A percentile compares a stretch with the other conserved stretches of the same genome.
phyloP scores from a whole-genome alignment of 2,113 vertebrate species.

The Mormyrus lacerda region DNA sequence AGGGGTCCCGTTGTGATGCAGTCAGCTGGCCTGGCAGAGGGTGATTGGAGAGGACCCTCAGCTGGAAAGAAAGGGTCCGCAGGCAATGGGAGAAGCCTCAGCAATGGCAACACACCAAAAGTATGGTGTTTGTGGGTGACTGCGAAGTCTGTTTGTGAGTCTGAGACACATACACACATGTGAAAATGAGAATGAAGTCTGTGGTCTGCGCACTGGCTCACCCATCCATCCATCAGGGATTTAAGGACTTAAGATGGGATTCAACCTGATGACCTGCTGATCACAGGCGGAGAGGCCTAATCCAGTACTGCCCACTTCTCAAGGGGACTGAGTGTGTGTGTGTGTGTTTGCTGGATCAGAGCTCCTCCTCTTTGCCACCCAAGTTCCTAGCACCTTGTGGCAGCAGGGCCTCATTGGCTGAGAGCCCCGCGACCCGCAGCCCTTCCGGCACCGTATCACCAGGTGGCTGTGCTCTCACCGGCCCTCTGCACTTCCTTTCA shows the following conservation, averaged over 20 bases:
- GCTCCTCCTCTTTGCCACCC: not conserved
- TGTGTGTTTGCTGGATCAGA: not conserved
- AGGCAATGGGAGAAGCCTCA: not conserved
- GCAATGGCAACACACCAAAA: not conserved
- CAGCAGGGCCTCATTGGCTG: not conserved
- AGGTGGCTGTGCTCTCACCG: not conserved
- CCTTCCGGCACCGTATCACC: not conserved
- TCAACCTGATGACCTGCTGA: not conserved
- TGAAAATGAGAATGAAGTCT: not conserved
- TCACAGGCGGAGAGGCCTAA: not conserved
- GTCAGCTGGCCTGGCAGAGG: not conserved
- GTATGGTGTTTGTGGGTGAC: not conserved
- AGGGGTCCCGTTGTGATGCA: not conserved
- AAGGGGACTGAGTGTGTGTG: not conserved
- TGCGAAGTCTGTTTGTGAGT: too few relatives aligned
- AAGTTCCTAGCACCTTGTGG: not conserved
- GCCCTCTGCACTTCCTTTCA: conserved; percentile 27
- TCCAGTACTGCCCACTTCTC: not conserved
- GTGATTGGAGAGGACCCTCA: not conserved
- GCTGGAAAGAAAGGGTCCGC: not conserved
- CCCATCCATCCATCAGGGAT: not conserved
- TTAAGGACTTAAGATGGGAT: not conserved
- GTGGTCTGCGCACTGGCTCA: not conserved
- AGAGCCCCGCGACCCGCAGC: not conserved
- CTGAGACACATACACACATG: not conserved